Evolutionary conservation across 2,797 vertebrate genomes (phyloP).

Genomic region (Centroberyx gerrardi): DNA sequence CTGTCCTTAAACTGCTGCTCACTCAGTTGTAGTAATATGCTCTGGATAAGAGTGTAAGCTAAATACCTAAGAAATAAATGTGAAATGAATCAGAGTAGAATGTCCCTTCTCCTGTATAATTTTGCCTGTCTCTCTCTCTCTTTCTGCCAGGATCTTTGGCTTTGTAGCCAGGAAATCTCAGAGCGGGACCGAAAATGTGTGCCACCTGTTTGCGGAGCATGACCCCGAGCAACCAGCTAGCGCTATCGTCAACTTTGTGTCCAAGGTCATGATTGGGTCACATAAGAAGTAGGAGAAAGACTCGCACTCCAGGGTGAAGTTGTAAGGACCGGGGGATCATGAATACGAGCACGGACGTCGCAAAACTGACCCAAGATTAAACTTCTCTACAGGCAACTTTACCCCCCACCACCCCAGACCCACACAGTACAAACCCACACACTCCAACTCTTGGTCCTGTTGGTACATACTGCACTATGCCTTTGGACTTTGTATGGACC

Average conservation of each 20-base stretch:
- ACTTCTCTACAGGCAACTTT: not conserved
- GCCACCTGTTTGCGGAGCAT: conserved; percentile 96
- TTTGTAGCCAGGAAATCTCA: conserved; percentile 96
- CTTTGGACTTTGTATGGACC: conserved; percentile 23
- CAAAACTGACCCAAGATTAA: not conserved
- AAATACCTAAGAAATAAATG: no score
- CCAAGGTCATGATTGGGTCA: conserved; percentile 98
- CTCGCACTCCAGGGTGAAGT: not conserved
- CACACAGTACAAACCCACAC: conserved; percentile 4
- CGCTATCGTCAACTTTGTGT: conserved; percentile 98
- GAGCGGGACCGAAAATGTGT: conserved; percentile 93
- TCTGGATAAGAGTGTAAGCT: no score
- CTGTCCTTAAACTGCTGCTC: no score
- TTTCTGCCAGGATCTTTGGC: conserved; percentile 90
- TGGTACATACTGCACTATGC: conserved; percentile 25
- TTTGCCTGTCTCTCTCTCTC: not conserved
- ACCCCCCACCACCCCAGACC: not conserved
- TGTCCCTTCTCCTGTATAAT: not conserved
- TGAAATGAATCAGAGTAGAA: no score
- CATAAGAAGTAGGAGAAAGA: conserved; percentile 85
- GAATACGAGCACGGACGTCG: not conserved
- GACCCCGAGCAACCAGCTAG: conserved; percentile 97
- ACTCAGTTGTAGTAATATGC: no score
- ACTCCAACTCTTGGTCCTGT: conserved; percentile 22
- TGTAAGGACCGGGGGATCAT: conserved; percentile 8